Conservation (phyloP, 1,140 invertebrate species). For the Eubasilissa regina region DNA sequence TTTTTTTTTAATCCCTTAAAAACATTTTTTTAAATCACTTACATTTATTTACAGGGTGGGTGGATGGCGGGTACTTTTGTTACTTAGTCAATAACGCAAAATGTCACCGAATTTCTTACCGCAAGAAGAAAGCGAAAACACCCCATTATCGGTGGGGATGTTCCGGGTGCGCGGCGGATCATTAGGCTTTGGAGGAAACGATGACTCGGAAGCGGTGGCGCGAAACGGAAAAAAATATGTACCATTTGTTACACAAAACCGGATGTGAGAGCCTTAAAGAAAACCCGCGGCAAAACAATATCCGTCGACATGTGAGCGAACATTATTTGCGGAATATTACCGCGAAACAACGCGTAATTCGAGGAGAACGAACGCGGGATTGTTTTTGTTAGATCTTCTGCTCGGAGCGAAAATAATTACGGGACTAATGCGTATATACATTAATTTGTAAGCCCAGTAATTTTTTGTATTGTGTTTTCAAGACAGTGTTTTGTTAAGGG, state of each 20-base stretch:
- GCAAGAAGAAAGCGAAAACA: neutral
- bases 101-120: neutral
- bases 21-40: neutral
- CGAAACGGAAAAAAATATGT: constrained; percentile 42
- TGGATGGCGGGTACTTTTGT: neutral
- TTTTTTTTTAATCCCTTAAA: too few relatives aligned
- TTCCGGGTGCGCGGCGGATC: constrained; percentile 27
- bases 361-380: neutral
- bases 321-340: neutral
- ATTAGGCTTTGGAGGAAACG: constrained; percentile 46
- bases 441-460: too few relatives aligned
- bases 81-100: neutral
- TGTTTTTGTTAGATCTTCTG: too few relatives aligned
- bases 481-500: too few relatives aligned
- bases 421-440: too few relatives aligned
- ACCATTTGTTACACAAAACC: constrained; percentile 17
- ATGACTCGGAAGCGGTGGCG: constrained; percentile 33
- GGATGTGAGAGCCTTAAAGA: constrained; percentile 8
- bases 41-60: neutral
- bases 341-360: neutral
- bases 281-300: constrained; percentile 1
- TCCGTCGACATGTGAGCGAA: constrained; percentile 15
- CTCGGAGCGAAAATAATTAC: too few relatives aligned
- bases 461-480: too few relatives aligned
- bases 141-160: constrained; percentile 30